Percentiles rank a stretch among this genome's conserved stretches.
phyloP scores from a whole-genome alignment of 2,888 invertebrate species.

The Scaptodrosophila latifasciaeformis region DNA sequence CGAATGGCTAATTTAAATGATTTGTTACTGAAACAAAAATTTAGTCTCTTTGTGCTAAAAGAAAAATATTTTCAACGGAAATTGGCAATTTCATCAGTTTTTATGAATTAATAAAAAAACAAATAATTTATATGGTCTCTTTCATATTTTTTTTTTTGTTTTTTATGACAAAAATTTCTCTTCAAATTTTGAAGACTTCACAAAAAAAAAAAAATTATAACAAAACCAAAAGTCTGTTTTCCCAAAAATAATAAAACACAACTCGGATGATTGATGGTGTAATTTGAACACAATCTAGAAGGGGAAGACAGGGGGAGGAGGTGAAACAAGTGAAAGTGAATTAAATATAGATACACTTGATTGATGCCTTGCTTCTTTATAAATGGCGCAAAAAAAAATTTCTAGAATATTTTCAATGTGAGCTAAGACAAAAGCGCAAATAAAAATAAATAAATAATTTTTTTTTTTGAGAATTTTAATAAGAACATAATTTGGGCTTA shows the following conservation, averaged over 20 bases:
- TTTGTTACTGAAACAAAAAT: constrained; percentile 8
- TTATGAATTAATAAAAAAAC: not conserved
- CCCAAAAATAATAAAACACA: not conserved
- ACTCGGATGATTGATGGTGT: not conserved
- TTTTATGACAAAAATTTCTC: not conserved
- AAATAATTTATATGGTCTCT: not conserved
- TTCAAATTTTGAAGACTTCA: not conserved
- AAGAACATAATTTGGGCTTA: too few relatives aligned
- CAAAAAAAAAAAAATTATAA: not conserved
- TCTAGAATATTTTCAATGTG: too few relatives aligned
- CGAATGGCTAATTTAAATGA: too few relatives aligned
- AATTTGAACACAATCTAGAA: not conserved
- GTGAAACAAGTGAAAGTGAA: too few relatives aligned
- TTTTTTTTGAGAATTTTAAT: too few relatives aligned
- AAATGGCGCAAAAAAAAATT: too few relatives aligned
- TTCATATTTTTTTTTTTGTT: not conserved
- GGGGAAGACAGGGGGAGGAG: too few relatives aligned
- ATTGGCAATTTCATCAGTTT: not conserved
- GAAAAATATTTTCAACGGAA: not conserved
- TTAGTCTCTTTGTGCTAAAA: not conserved
- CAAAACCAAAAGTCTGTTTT: too few relatives aligned
- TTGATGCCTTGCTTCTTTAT: too few relatives aligned
- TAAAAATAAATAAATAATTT: too few relatives aligned
- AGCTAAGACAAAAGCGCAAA: too few relatives aligned
- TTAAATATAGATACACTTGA: too few relatives aligned